Percentiles rank a stretch among this genome's conserved stretches.
These are phyloP conservation scores for Microdon myrmicae DNA, from an alignment of 2,888 invertebrate genomes.

Conservation along the genomic window DNA sequence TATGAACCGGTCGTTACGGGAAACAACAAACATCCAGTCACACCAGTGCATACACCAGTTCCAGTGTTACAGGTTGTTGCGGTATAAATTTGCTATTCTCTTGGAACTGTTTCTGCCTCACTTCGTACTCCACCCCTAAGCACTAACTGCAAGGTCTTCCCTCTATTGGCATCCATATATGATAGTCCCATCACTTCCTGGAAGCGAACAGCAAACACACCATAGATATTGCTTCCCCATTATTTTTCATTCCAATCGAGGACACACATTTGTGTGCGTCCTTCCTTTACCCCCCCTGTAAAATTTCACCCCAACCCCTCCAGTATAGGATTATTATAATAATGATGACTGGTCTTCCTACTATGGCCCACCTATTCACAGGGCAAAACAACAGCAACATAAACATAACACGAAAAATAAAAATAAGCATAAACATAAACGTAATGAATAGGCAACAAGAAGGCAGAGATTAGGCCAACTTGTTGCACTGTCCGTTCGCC, in stretches of 20 bases:
- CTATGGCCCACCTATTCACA: conserved; percentile 38
- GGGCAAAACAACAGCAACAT: too few species aligned
- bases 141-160: conserved; percentile 43
- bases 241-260: conserved; percentile 41
- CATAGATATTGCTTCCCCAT: conserved; percentile 36
- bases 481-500: conserved; percentile 45
- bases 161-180: conserved; percentile 34
- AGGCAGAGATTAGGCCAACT: conserved; percentile 50
- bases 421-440: too few species aligned
- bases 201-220: too few species aligned
- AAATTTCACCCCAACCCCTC: too few species aligned
- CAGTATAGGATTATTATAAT: too few species aligned
- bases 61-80: conserved; percentile 41
- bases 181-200: conserved; percentile 46
- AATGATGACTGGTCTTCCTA: too few species aligned
- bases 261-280: too few species aligned
- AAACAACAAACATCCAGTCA: too few species aligned
- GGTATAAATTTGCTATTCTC: conserved; percentile 43
- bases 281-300: too few species aligned
- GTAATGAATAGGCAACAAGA: conserved; percentile 50
- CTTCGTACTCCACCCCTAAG: conserved; percentile 2
- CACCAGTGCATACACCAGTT: too few species aligned
- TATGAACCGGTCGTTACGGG: too few species aligned
- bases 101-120: conserved; percentile 43
- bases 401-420: too few species aligned